Conservation (phyloP, 2,888 invertebrate genomes). For the Platycheirus rosarum region DNA sequence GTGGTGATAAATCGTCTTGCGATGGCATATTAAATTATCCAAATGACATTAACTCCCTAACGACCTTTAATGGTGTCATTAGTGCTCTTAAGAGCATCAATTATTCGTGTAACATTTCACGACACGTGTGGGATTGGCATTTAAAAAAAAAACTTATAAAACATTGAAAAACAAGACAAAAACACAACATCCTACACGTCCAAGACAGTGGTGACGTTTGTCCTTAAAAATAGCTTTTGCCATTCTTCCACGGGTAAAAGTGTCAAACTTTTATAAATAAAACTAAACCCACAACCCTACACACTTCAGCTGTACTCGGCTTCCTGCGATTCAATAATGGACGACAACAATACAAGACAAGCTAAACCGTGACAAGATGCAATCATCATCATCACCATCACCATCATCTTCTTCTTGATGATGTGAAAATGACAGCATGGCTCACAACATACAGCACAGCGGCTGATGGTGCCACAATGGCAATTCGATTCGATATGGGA, state of each 20-base stretch:
- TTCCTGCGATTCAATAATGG: slow-evolving; percentile 12
- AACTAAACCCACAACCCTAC: no score
- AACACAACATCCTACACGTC: no score
- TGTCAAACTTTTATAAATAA: no score
- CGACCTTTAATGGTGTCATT: slow-evolving; percentile 14
- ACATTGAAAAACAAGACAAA: no score
- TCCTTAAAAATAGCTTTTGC: no score
- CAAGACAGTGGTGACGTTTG: no score
- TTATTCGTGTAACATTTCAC: slow-evolving; percentile 14
- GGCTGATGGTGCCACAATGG: slow-evolving; percentile 9
- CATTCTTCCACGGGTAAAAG: no score
- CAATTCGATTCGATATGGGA: not conserved
- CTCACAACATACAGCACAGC: not conserved
- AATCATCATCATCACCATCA: slow-evolving; percentile 45
- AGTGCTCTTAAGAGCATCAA: slow-evolving; percentile 5
- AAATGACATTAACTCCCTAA: not conserved
- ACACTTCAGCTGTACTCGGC: not conserved
- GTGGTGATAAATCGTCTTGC: not conserved
- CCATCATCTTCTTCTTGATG: slow-evolving; percentile 24
- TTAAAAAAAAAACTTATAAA: not conserved
- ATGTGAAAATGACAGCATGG: slow-evolving; percentile 48
- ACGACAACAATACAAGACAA: slow-evolving; percentile 13
- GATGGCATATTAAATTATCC: slow-evolving; percentile 3
- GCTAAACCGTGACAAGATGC: slow-evolving; percentile 49
- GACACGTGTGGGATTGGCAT: not conserved